Evolutionary conservation across 2,797 vertebrate genomes (phyloP).

Genomic region (Neostethus bicornis): DNA sequence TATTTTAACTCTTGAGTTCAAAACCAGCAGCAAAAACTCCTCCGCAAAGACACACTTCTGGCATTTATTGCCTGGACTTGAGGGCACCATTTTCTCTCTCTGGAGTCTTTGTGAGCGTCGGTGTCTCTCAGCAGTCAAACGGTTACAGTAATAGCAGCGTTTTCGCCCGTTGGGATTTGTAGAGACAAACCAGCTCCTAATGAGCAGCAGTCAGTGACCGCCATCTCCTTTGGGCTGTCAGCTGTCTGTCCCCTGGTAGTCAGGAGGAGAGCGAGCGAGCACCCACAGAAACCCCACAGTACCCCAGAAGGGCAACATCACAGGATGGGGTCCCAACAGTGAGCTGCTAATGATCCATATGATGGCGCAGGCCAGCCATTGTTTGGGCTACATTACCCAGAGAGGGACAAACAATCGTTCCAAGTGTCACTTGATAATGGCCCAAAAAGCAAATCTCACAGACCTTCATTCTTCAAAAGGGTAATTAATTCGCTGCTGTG

Average conservation of each 20-base stretch:
- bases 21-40: constrained; percentile 19
- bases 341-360: constrained; percentile 71
- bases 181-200: constrained; percentile 57
- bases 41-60: constrained; percentile 31
- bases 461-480: constrained; percentile 74
- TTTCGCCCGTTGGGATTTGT: constrained; percentile 43
- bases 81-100: constrained; percentile 30
- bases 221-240: constrained; percentile 54
- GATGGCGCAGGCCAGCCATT: constrained; percentile 60
- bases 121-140: constrained; percentile 34
- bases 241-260: constrained; percentile 49
- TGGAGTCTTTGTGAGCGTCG: constrained; percentile 29
- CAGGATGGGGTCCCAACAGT: constrained; percentile 50
- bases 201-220: constrained; percentile 47
- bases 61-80: constrained; percentile 48
- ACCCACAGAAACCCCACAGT: constrained; percentile 34
- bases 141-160: constrained; percentile 35
- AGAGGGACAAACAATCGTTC: constrained; percentile 77
- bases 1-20: constrained; percentile 38
- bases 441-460: constrained; percentile 71
- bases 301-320: constrained; percentile 45
- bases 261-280: constrained; percentile 19
- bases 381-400: constrained; percentile 74
- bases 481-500: constrained; percentile 75
- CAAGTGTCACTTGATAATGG: constrained; percentile 75